Evolutionary conservation across 2,888 invertebrate genomes (phyloP).

Genomic region (Volucella inanis): DNA sequence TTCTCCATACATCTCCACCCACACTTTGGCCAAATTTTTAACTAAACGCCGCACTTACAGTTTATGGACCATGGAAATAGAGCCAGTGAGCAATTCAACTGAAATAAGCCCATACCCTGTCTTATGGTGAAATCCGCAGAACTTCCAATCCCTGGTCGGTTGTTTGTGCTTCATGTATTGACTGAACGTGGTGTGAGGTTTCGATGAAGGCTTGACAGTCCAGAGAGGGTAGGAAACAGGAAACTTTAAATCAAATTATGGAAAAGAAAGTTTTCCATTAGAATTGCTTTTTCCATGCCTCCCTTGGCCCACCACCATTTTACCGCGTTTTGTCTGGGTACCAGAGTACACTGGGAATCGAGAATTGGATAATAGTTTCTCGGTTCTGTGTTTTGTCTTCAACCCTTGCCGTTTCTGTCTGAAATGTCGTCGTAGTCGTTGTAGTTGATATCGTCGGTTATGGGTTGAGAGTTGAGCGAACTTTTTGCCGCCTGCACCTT

Average conservation of each 20-base stretch:
- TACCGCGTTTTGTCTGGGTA: conserved; percentile 36
- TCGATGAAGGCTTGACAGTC: background rate
- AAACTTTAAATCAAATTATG: conserved; percentile 74
- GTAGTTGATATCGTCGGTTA: conserved; percentile 22
- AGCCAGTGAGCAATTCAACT: conserved; percentile 65
- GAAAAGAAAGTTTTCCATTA: conserved; percentile 71
- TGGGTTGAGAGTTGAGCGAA: conserved; percentile 73
- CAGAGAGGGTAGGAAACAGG: conserved; percentile 28
- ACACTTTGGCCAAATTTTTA: conserved; percentile 35
- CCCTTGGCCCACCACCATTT: background rate
- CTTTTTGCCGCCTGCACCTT: conserved; percentile 61
- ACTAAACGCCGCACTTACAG: conserved; percentile 45
- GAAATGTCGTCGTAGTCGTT: conserved; percentile 6
- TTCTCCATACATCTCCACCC: background rate
- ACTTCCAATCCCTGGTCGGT: conserved; percentile 13
- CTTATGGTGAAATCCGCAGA: conserved; percentile 13
- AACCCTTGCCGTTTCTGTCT: conserved; percentile 33
- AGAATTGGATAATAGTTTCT: background rate
- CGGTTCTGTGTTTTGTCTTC: background rate
- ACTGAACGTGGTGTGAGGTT: background rate
- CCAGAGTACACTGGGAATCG: background rate
- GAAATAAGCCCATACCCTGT: conserved; percentile 27
- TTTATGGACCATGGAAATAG: background rate
- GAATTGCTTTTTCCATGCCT: conserved; percentile 53
- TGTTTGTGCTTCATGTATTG: conserved; percentile 25